Conservation (phyloP, 2,888 invertebrate genomes). For the Adelognathus sp. region DNA sequence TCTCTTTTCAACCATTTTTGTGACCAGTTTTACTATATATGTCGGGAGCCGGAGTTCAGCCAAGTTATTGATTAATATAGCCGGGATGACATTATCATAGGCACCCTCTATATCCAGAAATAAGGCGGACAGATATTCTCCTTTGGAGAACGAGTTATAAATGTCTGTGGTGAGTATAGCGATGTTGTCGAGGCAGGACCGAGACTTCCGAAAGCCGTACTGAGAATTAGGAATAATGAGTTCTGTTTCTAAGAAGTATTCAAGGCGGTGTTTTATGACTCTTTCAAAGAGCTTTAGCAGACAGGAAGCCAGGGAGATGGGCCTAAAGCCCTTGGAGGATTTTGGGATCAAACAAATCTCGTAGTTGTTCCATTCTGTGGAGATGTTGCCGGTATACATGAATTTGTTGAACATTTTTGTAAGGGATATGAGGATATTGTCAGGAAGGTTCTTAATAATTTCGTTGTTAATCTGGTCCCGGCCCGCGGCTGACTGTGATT, state of each 20-base stretch:
- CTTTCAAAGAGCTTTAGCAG: constrained; percentile 32
- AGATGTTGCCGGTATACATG: constrained; percentile 1
- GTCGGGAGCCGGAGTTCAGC: background rate
- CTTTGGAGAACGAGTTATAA: too few species aligned
- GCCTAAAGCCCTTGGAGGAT: constrained; percentile 5
- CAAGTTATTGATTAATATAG: background rate
- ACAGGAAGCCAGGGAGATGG: constrained; percentile 30
- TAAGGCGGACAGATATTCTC: too few species aligned
- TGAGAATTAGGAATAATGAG: background rate
- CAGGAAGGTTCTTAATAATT: too few species aligned
- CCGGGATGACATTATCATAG: too few species aligned
- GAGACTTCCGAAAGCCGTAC: too few species aligned
- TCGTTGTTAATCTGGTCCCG: too few species aligned
- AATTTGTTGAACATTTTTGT: constrained; percentile 26
- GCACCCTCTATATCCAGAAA: too few species aligned
- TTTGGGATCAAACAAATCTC: constrained; percentile 33
- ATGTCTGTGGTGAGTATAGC: too few species aligned
- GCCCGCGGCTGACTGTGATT: too few species aligned
- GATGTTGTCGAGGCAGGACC: too few species aligned
- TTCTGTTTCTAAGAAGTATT: constrained; percentile 32
- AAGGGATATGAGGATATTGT: too few species aligned
- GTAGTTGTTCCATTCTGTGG: constrained; percentile 10
- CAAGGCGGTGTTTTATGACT: constrained; percentile 14
- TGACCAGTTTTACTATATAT: background rate
- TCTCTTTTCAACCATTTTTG: background rate